These are phyloP conservation scores for Hippocampus abdominalis DNA, from an alignment of 2,113 vertebrate genomes.

Conservation along the genomic window DNA sequence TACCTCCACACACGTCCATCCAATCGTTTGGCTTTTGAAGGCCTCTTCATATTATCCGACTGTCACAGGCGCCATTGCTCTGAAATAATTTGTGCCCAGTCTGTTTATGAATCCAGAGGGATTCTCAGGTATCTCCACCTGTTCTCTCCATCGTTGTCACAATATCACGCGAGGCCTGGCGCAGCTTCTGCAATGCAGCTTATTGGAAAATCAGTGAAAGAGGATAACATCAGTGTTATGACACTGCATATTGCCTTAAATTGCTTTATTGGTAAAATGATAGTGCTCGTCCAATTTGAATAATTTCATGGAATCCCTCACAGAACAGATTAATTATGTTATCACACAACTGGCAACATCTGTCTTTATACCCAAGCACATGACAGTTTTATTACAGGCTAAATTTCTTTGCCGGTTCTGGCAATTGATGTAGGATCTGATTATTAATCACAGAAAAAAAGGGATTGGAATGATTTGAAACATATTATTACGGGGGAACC, in stretches of 20 bases:
- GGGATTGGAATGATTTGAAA: constrained; percentile 4
- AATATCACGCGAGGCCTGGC: constrained; percentile 59
- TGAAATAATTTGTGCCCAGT: constrained; percentile 17
- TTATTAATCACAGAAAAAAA: constrained; percentile 75
- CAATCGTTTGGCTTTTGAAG: too few species aligned
- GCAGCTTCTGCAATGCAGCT: constrained; percentile 44
- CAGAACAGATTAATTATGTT: constrained; percentile 84
- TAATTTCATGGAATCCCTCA: constrained; percentile 82
- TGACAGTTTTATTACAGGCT: constrained; percentile 86
- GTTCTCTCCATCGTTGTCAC: constrained; percentile 63
- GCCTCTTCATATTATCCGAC: too few species aligned
- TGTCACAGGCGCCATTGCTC: too few species aligned
- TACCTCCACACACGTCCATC: too few species aligned
- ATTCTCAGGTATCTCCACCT: constrained; percentile 55
- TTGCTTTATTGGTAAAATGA: constrained; percentile 84
- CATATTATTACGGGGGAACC: neutral
- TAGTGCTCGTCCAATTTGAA: constrained; percentile 83
- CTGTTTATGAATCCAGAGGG: constrained; percentile 37
- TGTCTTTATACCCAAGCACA: constrained; percentile 82
- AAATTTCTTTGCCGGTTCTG: constrained; percentile 80
- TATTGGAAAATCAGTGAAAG: constrained; percentile 73
- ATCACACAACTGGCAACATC: constrained; percentile 83
- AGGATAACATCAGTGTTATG: constrained; percentile 77
- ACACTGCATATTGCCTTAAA: constrained; percentile 80
- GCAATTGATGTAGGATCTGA: constrained; percentile 81